phyloP scores from a whole-genome alignment of 2,113 vertebrate species.

The Podarcis raffonei region DNA sequence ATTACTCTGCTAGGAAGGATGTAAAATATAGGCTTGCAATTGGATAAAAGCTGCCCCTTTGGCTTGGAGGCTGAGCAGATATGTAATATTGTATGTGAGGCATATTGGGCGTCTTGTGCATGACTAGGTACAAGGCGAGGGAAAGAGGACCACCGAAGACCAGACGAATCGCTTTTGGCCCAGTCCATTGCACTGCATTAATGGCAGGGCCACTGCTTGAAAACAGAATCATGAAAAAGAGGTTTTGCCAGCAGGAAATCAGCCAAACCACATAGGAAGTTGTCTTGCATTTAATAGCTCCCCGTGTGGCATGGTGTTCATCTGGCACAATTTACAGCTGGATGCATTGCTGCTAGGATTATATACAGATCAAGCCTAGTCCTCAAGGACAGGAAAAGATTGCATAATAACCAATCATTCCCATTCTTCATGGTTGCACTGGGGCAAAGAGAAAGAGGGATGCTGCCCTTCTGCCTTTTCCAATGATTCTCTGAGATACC shows the following conservation, averaged over 20 bases:
- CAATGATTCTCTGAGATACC: too few relatives aligned
- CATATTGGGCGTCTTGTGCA: conserved; percentile 40
- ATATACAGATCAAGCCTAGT: background rate
- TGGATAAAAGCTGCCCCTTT: conserved; percentile 26
- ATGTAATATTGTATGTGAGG: conserved; percentile 37
- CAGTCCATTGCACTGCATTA: background rate
- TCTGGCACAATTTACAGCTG: background rate
- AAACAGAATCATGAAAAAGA: background rate
- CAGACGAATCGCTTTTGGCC: conserved; percentile 29
- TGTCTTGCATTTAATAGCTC: background rate
- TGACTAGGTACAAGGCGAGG: conserved; percentile 38
- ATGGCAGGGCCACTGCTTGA: background rate
- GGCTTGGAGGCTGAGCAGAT: conserved; percentile 44
- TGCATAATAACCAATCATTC: background rate
- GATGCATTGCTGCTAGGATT: background rate
- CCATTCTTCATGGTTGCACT: background rate
- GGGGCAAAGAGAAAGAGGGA: background rate
- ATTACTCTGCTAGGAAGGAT: conserved; percentile 47
- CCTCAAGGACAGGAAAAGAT: background rate
- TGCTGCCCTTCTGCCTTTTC: background rate
- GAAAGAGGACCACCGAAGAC: background rate
- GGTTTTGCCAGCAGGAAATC: background rate
- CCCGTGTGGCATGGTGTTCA: background rate
- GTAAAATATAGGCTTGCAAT: conserved; percentile 48
- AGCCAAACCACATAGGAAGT: background rate